Conservation (phyloP, 2,888 invertebrate genomes). For the Taenaris catops region DNA sequence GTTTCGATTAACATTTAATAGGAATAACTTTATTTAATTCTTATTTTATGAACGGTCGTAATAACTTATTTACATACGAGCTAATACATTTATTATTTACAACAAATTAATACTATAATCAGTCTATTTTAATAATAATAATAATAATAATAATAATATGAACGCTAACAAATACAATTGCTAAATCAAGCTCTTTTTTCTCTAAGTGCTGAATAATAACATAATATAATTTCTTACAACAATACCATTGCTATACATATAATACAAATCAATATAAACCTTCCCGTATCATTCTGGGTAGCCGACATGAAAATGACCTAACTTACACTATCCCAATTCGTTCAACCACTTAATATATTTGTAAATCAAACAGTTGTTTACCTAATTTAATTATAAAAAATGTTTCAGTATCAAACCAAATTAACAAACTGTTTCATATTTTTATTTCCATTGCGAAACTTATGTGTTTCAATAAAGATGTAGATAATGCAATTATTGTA, state of each 20-base stretch:
- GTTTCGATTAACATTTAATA: slow-evolving; percentile 16
- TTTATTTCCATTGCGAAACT: no score
- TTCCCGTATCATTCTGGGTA: no score
- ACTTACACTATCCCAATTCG: no score
- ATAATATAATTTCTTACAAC: background rate
- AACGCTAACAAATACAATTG: slow-evolving; percentile 25
- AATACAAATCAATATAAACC: background rate
- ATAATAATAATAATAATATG: no score
- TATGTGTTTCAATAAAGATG: no score
- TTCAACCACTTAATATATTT: no score
- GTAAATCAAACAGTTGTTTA: no score
- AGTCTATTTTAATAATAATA: slow-evolving; percentile 52
- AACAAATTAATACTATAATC: slow-evolving; percentile 54
- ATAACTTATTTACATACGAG: slow-evolving; percentile 20
- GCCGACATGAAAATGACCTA: no score
- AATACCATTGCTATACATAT: background rate
- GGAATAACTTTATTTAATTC: slow-evolving; percentile 16
- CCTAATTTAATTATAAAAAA: no score
- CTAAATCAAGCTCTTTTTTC: slow-evolving; percentile 19
- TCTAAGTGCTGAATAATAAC: slow-evolving; percentile 3
- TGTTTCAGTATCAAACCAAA: no score
- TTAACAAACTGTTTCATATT: no score
- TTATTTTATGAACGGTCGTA: slow-evolving; percentile 3
- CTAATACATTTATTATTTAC: slow-evolving; percentile 34
- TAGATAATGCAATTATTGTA: no score